Evolutionary conservation across 92 coral and sea anemone species (phyloP).

Genomic region (Phenganax marumi): DNA sequence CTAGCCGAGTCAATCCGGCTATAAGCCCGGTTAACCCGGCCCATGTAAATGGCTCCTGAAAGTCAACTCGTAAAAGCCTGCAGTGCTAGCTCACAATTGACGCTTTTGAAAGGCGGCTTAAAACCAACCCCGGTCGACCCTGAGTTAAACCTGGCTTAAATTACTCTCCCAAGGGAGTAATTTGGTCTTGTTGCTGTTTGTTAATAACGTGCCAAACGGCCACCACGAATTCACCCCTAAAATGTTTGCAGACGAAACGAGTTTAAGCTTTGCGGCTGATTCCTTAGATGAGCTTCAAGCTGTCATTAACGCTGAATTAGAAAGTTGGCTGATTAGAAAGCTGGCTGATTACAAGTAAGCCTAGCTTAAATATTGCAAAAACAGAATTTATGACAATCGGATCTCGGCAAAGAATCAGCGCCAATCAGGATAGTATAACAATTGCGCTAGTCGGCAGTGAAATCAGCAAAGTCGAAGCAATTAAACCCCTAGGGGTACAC

Average conservation of each 20-base stretch:
- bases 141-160: too few species aligned
- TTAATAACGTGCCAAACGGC: conserved; percentile 18
- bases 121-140: too few species aligned
- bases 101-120: too few species aligned
- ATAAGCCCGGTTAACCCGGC: too few species aligned
- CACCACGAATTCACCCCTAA: neutral
- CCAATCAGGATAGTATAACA: neutral
- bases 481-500: neutral
- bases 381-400: conserved; percentile 39
- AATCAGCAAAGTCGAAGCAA: neutral
- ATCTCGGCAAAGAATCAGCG: neutral
- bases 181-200: neutral
- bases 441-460: neutral
- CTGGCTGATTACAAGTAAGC: conserved; percentile 51
- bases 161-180: neutral
- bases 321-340: conserved; percentile 11
- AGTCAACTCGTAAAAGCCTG: too few species aligned
- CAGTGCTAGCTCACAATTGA: too few species aligned
- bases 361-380: conserved; percentile 51
- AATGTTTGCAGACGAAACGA: conserved; percentile 33
- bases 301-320: conserved; percentile 38
- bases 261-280: conserved; percentile 4
- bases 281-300: conserved; percentile 24
- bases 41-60: too few species aligned
- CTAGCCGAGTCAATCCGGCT: too few species aligned